Base-by-base conservation (phyloP, 2,113 vertebrate genomes). In the Nasalis larvatus region DNA sequence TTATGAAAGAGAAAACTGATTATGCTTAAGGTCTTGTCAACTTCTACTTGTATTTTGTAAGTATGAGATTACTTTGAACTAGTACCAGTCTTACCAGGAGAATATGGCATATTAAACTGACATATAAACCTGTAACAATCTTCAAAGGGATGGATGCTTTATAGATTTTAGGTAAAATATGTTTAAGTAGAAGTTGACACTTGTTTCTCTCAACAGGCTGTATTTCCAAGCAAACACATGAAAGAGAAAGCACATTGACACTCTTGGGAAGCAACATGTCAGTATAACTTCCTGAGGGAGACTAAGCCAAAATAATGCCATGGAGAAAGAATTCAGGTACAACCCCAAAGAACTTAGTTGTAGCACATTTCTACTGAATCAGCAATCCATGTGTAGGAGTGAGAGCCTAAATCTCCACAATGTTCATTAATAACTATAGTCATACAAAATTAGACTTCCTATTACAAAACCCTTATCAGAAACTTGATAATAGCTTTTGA, bases 401-500 rank as follows among this genome's bases (percentile, higher is more conserved):
- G 1, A 69, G 16, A 77, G 10, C 12, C 35, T 49, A 56, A 85
- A 47, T 6, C 35, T 88, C 54, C 40, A 76, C 23, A 83, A 58
- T 83, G 84, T 23, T 88, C 58, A 77, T 40, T 87, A 90, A 84
- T 71, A 84, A 80, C 42, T 81, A 78, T 87, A 42, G 71, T 89
- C 68, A 77, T 45, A 87, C 23, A 56, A 80, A 96, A 92, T 95
- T 93, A 93, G 63, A 91, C 91, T 71, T 88, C 56, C 30, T 85
- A 30, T 40, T 66, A 94, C 71, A 93, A 90, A 92, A 93, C 9
- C 30, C 40, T 84, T 95, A 88, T 94, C 76, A 88, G 71, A 90
- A 95, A 95, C 47, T 80, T 80, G 20, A 77, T 84, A 80, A 95
- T 58, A 52, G n/a, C 47, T 92, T 92, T 97, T 91, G 81, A 81